Conservation (phyloP, 2,888 invertebrate species). For the Agonopterix arenella region DNA sequence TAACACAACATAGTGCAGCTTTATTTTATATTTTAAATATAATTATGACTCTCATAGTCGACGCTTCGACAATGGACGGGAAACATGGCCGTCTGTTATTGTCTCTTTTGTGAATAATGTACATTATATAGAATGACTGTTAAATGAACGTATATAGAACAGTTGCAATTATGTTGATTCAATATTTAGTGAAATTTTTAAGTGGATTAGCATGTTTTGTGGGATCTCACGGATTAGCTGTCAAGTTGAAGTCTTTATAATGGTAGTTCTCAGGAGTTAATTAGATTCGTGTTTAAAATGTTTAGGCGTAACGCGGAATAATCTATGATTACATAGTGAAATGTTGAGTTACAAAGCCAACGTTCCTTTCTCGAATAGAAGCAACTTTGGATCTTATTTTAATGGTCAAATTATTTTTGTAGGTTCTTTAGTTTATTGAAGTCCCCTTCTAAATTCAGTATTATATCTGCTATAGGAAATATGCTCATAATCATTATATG, state of each 20-base stretch:
- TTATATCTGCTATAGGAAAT: too few relatives aligned
- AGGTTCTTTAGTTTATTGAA: too few relatives aligned
- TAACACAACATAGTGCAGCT: slow-evolving; percentile 51
- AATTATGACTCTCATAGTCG: slow-evolving; percentile 58
- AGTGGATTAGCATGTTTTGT: slow-evolving; percentile 28
- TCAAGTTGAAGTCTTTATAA: slow-evolving; percentile 27
- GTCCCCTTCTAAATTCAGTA: too few relatives aligned
- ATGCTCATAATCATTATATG: too few relatives aligned
- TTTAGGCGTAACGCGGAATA: too few relatives aligned
- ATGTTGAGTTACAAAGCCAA: too few relatives aligned
- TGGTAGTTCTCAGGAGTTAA: too few relatives aligned
- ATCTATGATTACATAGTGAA: too few relatives aligned
- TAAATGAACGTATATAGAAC: slow-evolving; percentile 41
- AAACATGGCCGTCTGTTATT: slow-evolving; percentile 52
- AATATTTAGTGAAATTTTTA: slow-evolving; percentile 53
- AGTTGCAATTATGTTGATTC: slow-evolving; percentile 55
- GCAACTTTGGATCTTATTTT: too few relatives aligned
- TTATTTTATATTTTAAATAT: slow-evolving; percentile 62
- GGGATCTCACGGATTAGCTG: slow-evolving; percentile 3
- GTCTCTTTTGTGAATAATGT: slow-evolving; percentile 53
- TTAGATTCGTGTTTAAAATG: too few relatives aligned
- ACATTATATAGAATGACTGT: slow-evolving; percentile 46
- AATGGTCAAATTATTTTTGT: too few relatives aligned
- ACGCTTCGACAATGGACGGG: slow-evolving; percentile 66
- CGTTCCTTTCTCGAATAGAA: too few relatives aligned